Evolutionary conservation across 2,113 vertebrate species (phyloP).

Genomic region (Melospiza melodia): DNA sequence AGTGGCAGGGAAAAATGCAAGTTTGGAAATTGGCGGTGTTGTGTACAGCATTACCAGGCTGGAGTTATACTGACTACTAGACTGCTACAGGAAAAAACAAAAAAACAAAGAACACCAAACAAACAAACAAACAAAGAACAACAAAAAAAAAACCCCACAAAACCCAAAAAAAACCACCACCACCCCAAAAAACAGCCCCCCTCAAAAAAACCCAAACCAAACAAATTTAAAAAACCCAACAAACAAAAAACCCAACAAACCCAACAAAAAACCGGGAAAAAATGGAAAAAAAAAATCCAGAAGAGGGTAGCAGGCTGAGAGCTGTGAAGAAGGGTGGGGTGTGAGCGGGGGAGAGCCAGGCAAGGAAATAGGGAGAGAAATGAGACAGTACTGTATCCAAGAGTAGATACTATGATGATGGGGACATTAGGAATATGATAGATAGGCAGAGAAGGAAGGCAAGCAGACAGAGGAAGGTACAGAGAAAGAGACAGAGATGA

Average conservation of each 20-base stretch:
- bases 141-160: not conserved
- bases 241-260: not conserved
- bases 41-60: not conserved
- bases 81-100: not conserved
- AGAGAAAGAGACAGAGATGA: not conserved
- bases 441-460: slow-evolving; percentile 27
- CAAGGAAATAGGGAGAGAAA: slow-evolving; percentile 14
- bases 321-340: not conserved
- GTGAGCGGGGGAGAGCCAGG: not conserved
- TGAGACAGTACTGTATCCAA: not conserved
- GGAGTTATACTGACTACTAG: not conserved
- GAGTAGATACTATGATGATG: not conserved
- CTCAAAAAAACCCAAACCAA: not conserved
- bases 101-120: not conserved
- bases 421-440: slow-evolving; percentile 29
- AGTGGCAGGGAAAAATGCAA: slow-evolving; percentile 12
- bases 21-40: slow-evolving; percentile 37
- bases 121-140: too few species aligned
- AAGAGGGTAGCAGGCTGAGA: not conserved
- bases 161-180: not conserved
- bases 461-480: slow-evolving; percentile 16
- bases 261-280: accelerated
- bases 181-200: not conserved
- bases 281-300: not conserved
- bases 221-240: too few species aligned